These are phyloP conservation scores for Lepidurus couesii DNA, from an alignment of 1,140 invertebrate genomes.

Conservation along the genomic window DNA sequence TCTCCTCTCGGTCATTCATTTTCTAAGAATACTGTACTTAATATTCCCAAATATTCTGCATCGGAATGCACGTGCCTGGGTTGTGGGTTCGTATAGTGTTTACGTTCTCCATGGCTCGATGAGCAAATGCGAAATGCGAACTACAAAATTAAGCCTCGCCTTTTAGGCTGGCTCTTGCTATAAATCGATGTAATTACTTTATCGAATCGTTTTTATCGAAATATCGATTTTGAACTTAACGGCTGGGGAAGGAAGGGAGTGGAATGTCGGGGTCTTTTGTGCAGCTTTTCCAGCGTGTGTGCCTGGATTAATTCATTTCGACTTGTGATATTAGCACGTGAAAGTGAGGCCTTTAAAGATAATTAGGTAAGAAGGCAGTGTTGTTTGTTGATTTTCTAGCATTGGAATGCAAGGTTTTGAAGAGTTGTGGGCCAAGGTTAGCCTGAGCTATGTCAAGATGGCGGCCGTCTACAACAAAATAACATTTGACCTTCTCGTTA, in stretches of 20 bases:
- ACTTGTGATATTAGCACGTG: background rate
- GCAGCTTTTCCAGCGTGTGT: constrained; percentile 8
- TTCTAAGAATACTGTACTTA: no score
- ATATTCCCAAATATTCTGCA: no score
- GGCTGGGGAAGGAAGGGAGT: constrained; percentile 20
- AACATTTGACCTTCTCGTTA: background rate
- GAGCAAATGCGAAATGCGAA: no score
- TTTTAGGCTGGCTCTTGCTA: background rate
- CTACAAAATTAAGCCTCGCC: no score
- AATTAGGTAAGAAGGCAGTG: background rate
- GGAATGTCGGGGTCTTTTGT: constrained; percentile 19
- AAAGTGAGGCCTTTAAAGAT: background rate
- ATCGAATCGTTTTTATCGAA: background rate
- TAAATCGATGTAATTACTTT: background rate
- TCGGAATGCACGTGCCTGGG: no score
- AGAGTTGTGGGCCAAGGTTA: constrained; percentile 9
- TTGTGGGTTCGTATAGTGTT: no score
- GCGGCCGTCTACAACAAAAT: constrained; percentile 14
- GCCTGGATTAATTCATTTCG: background rate
- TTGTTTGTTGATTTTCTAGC: background rate
- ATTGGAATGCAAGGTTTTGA: background rate
- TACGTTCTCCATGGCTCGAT: no score
- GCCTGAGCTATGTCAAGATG: constrained; percentile 17
- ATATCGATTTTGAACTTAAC: background rate
- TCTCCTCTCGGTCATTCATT: background rate